These are phyloP conservation scores for Paratilapia polleni DNA, from an alignment of 2,113 vertebrate species.

Conservation along the genomic window DNA sequence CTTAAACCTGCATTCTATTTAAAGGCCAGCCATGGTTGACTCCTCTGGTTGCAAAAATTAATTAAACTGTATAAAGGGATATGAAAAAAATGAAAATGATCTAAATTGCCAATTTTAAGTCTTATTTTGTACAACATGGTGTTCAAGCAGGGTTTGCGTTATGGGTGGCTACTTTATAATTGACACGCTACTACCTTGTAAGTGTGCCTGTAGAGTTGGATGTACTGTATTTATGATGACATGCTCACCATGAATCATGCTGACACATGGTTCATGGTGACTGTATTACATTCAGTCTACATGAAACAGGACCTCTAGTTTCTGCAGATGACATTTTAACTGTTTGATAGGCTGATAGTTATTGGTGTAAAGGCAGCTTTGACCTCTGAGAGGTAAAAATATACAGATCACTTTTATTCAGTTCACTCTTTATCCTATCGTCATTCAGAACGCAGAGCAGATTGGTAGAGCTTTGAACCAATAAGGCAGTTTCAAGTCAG, in stretches of 20 bases:
- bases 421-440: not conserved
- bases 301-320: not conserved
- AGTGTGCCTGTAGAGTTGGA: not conserved
- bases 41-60: not conserved
- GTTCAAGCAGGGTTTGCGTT: not conserved
- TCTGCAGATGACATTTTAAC: not conserved
- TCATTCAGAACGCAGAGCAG: not conserved
- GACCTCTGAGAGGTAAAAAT: not conserved
- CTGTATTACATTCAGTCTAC: not conserved
- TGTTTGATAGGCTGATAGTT: not conserved
- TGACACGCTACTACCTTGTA: not conserved
- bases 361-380: not conserved
- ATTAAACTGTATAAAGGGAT: not conserved
- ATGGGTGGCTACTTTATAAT: not conserved
- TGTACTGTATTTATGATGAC: not conserved
- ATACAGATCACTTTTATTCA: not conserved
- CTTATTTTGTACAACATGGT: not conserved
- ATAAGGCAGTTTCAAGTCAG: not conserved
- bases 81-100: not conserved
- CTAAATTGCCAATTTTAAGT: not conserved
- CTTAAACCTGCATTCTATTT: not conserved
- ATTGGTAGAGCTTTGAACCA: slow-evolving; percentile 7
- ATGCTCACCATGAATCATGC: not conserved
- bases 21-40: not conserved
- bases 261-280: not conserved